These are phyloP conservation scores for Petrocephalus sullivani DNA, from an alignment of 2,797 vertebrate genomes.

Conservation along the genomic window DNA sequence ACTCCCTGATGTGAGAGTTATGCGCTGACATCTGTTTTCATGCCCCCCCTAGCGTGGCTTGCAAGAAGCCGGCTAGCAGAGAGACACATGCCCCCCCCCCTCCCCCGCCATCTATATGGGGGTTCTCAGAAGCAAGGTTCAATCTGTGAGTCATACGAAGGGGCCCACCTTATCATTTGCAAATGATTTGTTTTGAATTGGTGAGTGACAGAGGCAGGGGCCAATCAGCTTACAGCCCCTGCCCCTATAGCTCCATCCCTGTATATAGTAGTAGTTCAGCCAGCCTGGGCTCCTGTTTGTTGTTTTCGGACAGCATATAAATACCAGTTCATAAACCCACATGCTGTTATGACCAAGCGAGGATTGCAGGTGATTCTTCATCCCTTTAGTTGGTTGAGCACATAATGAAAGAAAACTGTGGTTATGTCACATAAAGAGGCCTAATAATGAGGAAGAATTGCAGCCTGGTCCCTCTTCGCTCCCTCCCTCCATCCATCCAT, in stretches of 20 bases:
- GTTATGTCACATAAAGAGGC: background rate
- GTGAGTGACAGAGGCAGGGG: background rate
- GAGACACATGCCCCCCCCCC: no score
- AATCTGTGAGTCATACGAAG: background rate
- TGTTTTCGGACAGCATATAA: background rate
- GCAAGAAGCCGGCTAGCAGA: background rate
- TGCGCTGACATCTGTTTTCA: conserved; percentile 34
- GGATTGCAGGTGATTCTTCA: background rate
- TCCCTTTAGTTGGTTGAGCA: background rate
- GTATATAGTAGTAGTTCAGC: background rate
- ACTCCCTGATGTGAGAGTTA: background rate
- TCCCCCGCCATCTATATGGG: background rate
- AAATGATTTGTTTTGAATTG: background rate
- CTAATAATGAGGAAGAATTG: background rate
- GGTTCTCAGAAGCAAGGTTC: no score
- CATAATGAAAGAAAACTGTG: background rate
- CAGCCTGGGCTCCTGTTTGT: background rate
- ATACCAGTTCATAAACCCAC: background rate
- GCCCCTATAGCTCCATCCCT: background rate
- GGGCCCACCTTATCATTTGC: background rate
- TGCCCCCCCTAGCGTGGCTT: conserved; percentile 13
- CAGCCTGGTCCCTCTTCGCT: background rate
- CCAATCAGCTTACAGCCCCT: background rate
- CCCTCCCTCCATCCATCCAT: background rate
- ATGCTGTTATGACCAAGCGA: background rate